Evolutionary conservation across 2,888 invertebrate species (phyloP).

Genomic region (Holacanthella duospinosa): DNA sequence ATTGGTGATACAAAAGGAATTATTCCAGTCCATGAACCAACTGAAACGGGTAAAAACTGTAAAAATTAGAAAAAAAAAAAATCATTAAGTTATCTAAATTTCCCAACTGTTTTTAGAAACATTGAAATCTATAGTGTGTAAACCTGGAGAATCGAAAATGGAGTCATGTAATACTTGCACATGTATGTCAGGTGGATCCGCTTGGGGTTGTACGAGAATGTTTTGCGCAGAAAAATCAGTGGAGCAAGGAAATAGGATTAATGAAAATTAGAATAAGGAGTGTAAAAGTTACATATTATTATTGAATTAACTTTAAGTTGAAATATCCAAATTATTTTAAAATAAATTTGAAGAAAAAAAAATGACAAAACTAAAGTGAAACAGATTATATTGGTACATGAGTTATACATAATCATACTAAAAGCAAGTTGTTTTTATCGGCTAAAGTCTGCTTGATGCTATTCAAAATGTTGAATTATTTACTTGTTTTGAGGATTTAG

Average conservation of each 20-base stretch:
- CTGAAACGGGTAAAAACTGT: no score
- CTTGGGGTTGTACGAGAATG: background rate
- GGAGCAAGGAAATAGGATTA: background rate
- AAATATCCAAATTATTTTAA: background rate
- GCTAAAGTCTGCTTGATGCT: no score
- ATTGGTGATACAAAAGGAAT: no score
- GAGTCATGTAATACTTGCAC: background rate
- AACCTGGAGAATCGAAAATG: background rate
- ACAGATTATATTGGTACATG: background rate
- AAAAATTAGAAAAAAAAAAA: background rate
- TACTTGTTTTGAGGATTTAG: no score
- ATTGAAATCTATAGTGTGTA: no score
- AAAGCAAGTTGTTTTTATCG: no score
- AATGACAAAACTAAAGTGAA: background rate
- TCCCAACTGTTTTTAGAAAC: background rate
- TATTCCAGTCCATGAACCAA: background rate
- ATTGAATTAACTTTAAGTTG: background rate
- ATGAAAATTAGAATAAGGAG: background rate
- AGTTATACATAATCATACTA: no score
- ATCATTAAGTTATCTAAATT: background rate
- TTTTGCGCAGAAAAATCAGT: background rate
- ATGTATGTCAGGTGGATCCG: background rate
- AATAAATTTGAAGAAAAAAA: no score
- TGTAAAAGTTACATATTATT: background rate
- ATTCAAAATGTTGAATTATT: no score